Conservation (phyloP, 1,140 invertebrate species). For the Pseudobourletiella spinata region DNA sequence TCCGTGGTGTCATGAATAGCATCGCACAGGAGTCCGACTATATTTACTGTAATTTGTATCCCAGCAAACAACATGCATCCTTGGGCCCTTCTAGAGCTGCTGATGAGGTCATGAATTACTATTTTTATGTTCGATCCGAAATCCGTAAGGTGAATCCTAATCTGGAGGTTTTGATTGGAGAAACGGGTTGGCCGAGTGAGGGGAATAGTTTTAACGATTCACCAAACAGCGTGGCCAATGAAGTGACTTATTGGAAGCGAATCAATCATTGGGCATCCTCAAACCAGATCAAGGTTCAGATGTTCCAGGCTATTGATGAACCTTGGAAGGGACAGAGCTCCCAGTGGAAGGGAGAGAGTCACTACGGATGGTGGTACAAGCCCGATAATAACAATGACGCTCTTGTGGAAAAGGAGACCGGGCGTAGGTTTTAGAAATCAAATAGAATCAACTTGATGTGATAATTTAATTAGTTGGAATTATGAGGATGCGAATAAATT, state of each 20-base stretch:
- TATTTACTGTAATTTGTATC: conserved; percentile 35
- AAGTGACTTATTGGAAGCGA: conserved; percentile 17
- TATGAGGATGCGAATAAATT: too few relatives aligned
- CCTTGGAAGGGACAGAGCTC: conserved; percentile 19
- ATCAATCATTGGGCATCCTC: conserved; percentile 3
- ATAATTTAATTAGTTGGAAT: too few relatives aligned
- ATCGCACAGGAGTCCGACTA: conserved; percentile 29
- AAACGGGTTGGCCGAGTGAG: conserved; percentile 34
- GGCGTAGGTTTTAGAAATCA: neutral
- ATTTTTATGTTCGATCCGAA: conserved; percentile 18
- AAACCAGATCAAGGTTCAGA: conserved; percentile 15
- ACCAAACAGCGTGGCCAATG: conserved; percentile 12
- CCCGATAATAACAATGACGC: neutral
- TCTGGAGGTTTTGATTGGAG: conserved; percentile 31
- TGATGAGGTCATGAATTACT: conserved; percentile 18
- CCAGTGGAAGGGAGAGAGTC: conserved; percentile 3
- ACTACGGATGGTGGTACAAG: conserved; percentile 19
- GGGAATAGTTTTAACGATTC: conserved; percentile 23
- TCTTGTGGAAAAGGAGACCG: neutral
- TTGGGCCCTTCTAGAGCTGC: conserved; percentile 16
- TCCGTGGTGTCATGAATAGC: conserved; percentile 9
- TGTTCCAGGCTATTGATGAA: conserved; percentile 30
- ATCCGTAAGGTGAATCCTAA: conserved; percentile 22
- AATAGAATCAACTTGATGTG: too few relatives aligned
- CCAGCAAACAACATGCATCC: neutral